These are phyloP conservation scores for Spinibarbus caldwelli DNA, from an alignment of 2,797 vertebrate species.

Conservation along the genomic window DNA sequence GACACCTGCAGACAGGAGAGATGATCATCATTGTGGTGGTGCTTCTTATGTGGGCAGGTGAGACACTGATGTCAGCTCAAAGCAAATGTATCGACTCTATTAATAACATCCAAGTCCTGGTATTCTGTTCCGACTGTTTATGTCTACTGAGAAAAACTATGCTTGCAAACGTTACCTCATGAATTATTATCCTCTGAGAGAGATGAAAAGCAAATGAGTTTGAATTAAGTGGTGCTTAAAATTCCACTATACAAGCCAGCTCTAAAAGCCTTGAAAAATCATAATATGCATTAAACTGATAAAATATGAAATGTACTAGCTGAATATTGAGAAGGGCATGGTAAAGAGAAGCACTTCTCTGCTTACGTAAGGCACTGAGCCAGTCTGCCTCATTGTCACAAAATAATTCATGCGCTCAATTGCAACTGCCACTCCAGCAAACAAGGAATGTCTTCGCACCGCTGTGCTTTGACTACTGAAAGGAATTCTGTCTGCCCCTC, in stretches of 20 bases:
- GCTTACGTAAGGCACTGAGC: slow-evolving; percentile 29
- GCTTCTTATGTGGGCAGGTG: slow-evolving; percentile 98
- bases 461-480: slow-evolving; percentile 18
- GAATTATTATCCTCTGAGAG: background rate
- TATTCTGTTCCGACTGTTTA: background rate
- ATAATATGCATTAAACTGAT: slow-evolving; percentile 24
- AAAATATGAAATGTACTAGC: slow-evolving; percentile 1
- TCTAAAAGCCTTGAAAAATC: slow-evolving; percentile 3
- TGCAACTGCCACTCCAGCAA: slow-evolving; percentile 33
- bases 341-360: background rate
- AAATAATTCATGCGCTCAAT: slow-evolving; percentile 30
- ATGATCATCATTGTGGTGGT: slow-evolving; percentile 97
- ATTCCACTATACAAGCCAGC: slow-evolving; percentile 9
- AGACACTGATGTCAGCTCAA: background rate
- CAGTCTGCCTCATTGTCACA: slow-evolving; percentile 31
- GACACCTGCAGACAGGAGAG: slow-evolving; percentile 94
- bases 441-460: slow-evolving; percentile 19
- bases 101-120: background rate
- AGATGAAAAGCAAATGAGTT: background rate
- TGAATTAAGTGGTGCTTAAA: slow-evolving; percentile 12
- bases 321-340: slow-evolving; percentile 8
- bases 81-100: background rate
- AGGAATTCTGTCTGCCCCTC: slow-evolving; percentile 7
- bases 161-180: background rate
- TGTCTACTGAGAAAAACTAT: background rate